A percentile compares a stretch with the other conserved stretches of the same genome.
These are phyloP conservation scores for Temnothorax curvispinosus DNA, from an alignment of 1,140 invertebrate species.

Conservation along the genomic window DNA sequence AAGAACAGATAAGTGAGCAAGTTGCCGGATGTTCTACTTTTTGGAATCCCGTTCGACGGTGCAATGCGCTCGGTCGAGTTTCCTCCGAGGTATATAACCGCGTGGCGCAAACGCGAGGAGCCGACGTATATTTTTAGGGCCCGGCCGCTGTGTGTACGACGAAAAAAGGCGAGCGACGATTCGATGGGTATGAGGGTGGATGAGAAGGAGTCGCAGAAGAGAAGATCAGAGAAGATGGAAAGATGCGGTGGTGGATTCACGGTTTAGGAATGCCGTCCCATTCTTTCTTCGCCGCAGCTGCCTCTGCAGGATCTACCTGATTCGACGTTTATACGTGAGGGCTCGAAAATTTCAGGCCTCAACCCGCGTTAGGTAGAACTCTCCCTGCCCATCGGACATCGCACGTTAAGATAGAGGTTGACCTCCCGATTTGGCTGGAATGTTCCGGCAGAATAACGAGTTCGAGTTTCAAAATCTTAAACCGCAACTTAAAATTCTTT, in stretches of 20 bases:
- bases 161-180: neutral
- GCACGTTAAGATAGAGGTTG: neutral
- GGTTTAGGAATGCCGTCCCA: constrained; percentile 73
- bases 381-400: neutral
- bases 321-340: neutral
- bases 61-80: constrained; percentile 40
- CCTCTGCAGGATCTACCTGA: constrained; percentile 36
- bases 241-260: constrained; percentile 58
- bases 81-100: constrained; percentile 48
- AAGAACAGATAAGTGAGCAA: constrained; percentile 50
- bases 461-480: neutral
- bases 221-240: neutral
- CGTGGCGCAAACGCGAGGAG: constrained; percentile 31
- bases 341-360: constrained; percentile 47
- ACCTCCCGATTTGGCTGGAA: neutral
- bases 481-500: constrained; percentile 4
- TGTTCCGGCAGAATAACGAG: neutral
- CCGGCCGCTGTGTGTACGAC: neutral
- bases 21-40: constrained; percentile 73
- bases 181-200: neutral
- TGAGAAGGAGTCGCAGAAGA: neutral
- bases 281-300: constrained; percentile 1
- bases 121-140: constrained; percentile 63
- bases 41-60: constrained; percentile 71
- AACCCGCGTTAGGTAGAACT: neutral